These are phyloP conservation scores for Antheraea yamamai DNA, from an alignment of 2,888 invertebrate genomes.

Conservation along the genomic window DNA sequence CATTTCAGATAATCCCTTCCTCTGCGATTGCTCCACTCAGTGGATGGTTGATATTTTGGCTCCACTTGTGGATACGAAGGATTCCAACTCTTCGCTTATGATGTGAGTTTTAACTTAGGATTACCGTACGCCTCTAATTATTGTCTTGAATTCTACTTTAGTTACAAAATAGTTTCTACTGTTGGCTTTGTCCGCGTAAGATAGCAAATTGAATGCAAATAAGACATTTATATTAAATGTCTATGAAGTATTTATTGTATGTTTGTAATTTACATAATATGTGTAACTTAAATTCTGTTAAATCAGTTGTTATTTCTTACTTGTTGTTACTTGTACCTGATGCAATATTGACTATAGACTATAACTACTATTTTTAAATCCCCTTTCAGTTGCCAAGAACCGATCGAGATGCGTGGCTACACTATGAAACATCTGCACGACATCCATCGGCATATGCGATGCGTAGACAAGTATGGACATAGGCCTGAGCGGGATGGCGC, in stretches of 20 bases:
- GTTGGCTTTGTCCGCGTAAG: no score
- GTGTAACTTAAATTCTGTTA: no score
- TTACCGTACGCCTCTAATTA: not conserved
- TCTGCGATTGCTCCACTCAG: constrained; percentile 90
- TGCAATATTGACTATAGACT: no score
- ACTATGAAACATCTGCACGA: constrained; percentile 82
- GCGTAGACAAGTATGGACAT: constrained; percentile 84
- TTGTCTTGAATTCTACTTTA: no score
- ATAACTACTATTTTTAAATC: not conserved
- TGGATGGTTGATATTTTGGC: constrained; percentile 87
- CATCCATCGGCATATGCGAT: constrained; percentile 83
- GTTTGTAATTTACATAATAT: no score
- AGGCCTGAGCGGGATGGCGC: constrained; percentile 86
- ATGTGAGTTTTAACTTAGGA: constrained; percentile 58
- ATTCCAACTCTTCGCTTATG: constrained; percentile 67
- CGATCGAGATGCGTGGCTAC: constrained; percentile 83
- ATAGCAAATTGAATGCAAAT: no score
- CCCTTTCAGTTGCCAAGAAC: constrained; percentile 84
- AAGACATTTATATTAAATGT: no score
- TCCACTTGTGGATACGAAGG: constrained; percentile 72
- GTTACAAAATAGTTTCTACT: no score
- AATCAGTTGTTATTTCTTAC: no score
- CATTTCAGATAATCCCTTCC: constrained; percentile 88
- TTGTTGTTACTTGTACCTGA: no score
- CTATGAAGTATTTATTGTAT: no score